Conservation (phyloP, 2,113 vertebrate genomes). For the Passer montanus region DNA sequence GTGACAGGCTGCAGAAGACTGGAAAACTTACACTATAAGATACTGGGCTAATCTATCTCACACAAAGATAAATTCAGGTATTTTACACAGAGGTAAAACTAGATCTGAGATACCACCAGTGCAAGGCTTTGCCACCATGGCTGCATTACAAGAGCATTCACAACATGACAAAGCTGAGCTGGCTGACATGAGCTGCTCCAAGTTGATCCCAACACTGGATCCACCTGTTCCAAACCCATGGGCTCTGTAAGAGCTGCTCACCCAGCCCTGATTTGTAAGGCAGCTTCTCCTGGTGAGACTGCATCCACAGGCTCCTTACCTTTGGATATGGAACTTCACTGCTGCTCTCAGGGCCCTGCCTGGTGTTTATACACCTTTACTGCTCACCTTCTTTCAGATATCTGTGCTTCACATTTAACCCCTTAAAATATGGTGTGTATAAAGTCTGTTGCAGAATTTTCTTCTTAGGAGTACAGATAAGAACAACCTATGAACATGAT, state of each 20-base stretch:
- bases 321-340: neutral
- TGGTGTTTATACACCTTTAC: neutral
- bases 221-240: neutral
- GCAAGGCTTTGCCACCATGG: neutral
- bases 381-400: neutral
- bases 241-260: neutral
- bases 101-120: neutral
- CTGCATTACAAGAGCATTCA: neutral
- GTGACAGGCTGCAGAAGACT: neutral
- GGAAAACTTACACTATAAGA: neutral
- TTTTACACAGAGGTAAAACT: neutral
- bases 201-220: neutral
- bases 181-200: accelerated
- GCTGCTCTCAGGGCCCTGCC: neutral
- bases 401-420: accelerated
- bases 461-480: neutral
- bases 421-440: accelerated
- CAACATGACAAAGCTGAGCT: accelerated
- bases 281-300: neutral
- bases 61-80: neutral
- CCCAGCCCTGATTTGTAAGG: no score
- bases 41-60: neutral
- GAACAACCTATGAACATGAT: neutral
- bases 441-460: neutral
- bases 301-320: neutral